Base-by-base conservation (phyloP, 2,797 vertebrate species). In the Fundulus diaphanus region DNA sequence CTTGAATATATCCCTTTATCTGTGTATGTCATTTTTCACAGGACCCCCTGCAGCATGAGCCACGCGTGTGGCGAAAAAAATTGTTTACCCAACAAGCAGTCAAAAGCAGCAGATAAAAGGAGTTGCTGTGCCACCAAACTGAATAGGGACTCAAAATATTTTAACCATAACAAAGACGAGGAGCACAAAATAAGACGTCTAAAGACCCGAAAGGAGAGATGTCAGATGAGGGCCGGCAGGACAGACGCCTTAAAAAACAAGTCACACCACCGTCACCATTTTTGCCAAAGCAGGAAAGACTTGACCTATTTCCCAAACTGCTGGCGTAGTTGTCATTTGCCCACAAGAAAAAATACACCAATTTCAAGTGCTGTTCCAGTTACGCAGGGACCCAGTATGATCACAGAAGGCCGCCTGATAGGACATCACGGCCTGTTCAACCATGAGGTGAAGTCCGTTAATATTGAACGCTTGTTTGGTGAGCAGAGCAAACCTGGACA, bases 401-500 rank as follows among this genome's bases (percentile, higher is more conserved):
- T 98, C 85, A 98, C 97, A 29, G 93, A 96, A 35, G 90, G 90
- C 66, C 96, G 97, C 12, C 93, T 98, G 52, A 96, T 93, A 18
- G 95, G 95, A 42, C 96, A 96, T 80, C 90, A 94, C 11, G 96
- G 97, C 46, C 94, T 97, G 44, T 98, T 98, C 84, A 96, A 95
- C 81, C 95, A 94, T 29, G 94, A 97, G 70, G 95, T 98, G 76
- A 97, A 97, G 84, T 98, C 97, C 9, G 73, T 96, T 22, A 90
- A 97, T n/a, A 96, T 98, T 74, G 93, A 95, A 65, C 95, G 97
- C 29, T 78, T 97, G 54, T 85, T 97, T 77, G 93, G 87, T 70
- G 84, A 92, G 65, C 80, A 92, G 70, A 85, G 73, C 70, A 92
- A 88, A 61, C 66, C 20, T 49, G 84, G 68, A 24, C 74, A 72